A percentile compares a stretch with the other conserved stretches of the same genome.
phyloP scores from a whole-genome alignment of 2,797 vertebrate species.

The Megalops cyprinoides region DNA sequence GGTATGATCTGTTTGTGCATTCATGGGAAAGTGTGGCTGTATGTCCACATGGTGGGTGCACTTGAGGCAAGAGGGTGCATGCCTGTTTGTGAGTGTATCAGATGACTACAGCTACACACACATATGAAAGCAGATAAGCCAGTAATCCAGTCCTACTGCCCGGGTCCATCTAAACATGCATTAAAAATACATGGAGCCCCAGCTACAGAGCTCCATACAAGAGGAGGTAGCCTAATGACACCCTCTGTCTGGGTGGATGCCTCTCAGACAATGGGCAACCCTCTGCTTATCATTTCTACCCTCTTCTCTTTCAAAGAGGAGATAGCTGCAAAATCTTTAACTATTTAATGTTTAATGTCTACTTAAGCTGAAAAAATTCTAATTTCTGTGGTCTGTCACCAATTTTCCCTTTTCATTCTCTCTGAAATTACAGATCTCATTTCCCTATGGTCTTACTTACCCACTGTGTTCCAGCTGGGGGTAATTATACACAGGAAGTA shows the following conservation, averaged over 20 bases:
- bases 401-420: conserved; percentile 8
- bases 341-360: conserved; percentile 7
- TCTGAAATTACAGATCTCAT: not conserved
- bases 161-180: not conserved
- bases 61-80: too few species aligned
- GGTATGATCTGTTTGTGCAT: too few species aligned
- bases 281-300: not conserved
- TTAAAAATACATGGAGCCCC: not conserved
- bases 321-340: conserved; percentile 1
- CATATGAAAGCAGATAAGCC: too few species aligned
- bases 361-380: not conserved
- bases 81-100: too few species aligned
- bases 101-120: too few species aligned
- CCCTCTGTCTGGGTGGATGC: not conserved
- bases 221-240: not conserved
- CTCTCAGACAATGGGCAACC: not conserved
- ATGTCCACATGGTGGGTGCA: too few species aligned
- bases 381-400: conserved; percentile 13
- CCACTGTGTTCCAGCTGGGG: conserved; percentile 5
- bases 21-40: too few species aligned
- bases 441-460: not conserved
- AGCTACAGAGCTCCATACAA: not conserved
- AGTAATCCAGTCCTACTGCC: too few species aligned
- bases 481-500: conserved; percentile 18
- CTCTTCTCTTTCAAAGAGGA: not conserved